Evolutionary conservation across 2,888 invertebrate species (phyloP), one percentile per base, ranked within the genome.

Genomic region (Peribatodes rhomboidaria): DNA sequence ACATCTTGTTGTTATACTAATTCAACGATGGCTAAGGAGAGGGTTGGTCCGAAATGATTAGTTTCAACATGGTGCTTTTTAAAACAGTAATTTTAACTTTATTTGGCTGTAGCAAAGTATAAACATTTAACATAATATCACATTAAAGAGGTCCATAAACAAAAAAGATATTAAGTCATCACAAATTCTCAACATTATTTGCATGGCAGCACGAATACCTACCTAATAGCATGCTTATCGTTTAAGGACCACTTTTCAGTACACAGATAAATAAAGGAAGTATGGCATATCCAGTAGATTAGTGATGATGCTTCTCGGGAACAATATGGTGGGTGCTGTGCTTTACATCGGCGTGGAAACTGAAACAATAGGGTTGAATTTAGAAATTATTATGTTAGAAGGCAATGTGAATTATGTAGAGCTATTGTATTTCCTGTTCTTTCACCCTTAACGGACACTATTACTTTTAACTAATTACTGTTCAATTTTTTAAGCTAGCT

Each of bases 321-420:
- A 75, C 74, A 41, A 79, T 71, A 52, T 83, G 83, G 18, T 77
- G 76, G 31, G 69, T 75, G 63, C 56, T 68, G 54, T 74, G 72
- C 41, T 75, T 73, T 39, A 77, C 74, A n/a, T 71, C 69, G 35
- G 76, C 77, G 53, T 76, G 72, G 67, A 77, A 76, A 56, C 73
- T 74, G 61, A 7, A 70, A 61, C 47, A 52, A 67, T 60, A 27
- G 6, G 6, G 27, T 27, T 27, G 6, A 27, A 27, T 4, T 27
- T 27, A 27, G 27, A n/a, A n/a, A n/a, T n/a, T n/a, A n/a, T n/a
- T n/a, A n/a, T n/a, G n/a, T n/a, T n/a, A n/a, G n/a, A n/a, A n/a
- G n/a, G n/a, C n/a, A n/a, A n/a, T n/a, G n/a, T n/a, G n/a, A n/a
- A n/a, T n/a, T n/a, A n/a, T n/a, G n/a, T n/a, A n/a, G n/a, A n/a